Evolutionary conservation across 1,140 invertebrate genomes (phyloP).

Genomic region (Nephila pilipes): DNA sequence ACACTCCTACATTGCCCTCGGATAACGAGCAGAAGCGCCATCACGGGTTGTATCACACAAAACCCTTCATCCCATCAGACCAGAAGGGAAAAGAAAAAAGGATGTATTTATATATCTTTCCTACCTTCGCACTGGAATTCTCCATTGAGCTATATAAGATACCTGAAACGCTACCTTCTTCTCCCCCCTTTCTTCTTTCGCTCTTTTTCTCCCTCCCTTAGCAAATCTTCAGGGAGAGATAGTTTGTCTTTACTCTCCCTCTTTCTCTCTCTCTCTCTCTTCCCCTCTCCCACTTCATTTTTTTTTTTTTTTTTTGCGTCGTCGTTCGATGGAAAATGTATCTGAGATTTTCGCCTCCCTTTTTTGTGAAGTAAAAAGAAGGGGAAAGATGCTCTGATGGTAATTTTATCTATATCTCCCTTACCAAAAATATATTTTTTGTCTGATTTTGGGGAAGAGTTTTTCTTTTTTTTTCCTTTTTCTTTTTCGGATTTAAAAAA

Average conservation of each 20-base stretch:
- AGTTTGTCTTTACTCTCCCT: constrained; percentile 42
- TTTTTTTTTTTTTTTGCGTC: background rate
- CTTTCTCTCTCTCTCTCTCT: background rate
- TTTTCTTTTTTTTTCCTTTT: background rate
- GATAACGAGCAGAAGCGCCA: constrained; percentile 70
- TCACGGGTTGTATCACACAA: constrained; percentile 64
- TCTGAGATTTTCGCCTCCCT: background rate
- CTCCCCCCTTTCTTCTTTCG: background rate
- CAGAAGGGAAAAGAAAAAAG: constrained; percentile 19
- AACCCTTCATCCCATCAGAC: constrained; percentile 66
- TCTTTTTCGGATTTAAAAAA: no score
- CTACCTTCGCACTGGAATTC: constrained; percentile 51
- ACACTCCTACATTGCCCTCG: constrained; percentile 52
- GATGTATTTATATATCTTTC: constrained; percentile 65
- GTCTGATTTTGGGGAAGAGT: background rate
- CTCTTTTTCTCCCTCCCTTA: constrained; percentile 4
- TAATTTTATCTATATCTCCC: constrained; percentile 54
- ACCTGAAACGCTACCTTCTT: constrained; percentile 54
- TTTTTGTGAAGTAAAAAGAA: constrained; percentile 1
- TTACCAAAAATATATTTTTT: background rate
- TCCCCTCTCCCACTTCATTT: constrained; percentile 21
- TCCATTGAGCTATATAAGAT: constrained; percentile 71
- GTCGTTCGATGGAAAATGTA: constrained; percentile 41
- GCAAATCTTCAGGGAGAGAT: constrained; percentile 50
- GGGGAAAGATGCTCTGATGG: constrained; percentile 28